Conservation (phyloP, 2,113 vertebrate species). For the Ivindomyrus marchei region DNA sequence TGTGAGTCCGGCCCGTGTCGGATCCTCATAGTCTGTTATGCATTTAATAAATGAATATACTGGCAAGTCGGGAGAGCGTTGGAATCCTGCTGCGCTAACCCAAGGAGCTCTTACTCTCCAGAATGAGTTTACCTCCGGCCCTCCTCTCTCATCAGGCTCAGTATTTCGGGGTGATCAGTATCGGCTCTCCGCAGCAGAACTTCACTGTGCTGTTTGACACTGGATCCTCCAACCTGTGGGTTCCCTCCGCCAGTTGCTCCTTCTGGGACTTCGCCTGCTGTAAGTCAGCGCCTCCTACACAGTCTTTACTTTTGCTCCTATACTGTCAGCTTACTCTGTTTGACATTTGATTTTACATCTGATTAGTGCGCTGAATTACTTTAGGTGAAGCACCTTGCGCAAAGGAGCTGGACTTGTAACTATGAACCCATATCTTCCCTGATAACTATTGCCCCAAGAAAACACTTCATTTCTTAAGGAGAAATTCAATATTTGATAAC, state of each 20-base stretch:
- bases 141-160: slow-evolving; percentile 57
- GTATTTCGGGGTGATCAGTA: slow-evolving; percentile 73
- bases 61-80: not conserved
- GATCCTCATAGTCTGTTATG: not conserved
- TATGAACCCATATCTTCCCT: not conserved
- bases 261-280: slow-evolving; percentile 74
- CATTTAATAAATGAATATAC: not conserved
- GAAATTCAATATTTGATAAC: not conserved
- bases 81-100: not conserved
- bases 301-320: not conserved
- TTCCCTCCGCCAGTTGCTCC: slow-evolving; percentile 72
- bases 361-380: not conserved
- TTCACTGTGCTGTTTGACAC: slow-evolving; percentile 84
- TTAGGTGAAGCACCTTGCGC: not conserved
- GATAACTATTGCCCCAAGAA: not conserved
- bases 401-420: not conserved
- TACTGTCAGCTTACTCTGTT: not conserved
- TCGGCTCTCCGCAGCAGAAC: slow-evolving; percentile 73
- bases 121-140: not conserved
- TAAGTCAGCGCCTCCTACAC: slow-evolving; percentile 48
- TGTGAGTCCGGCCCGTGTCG: slow-evolving; percentile 45
- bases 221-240: slow-evolving; percentile 81
- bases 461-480: not conserved
- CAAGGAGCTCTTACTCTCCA: not conserved
- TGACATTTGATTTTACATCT: not conserved